Conservation (phyloP, 2,888 invertebrate species). For the Lasioglossum morio region DNA sequence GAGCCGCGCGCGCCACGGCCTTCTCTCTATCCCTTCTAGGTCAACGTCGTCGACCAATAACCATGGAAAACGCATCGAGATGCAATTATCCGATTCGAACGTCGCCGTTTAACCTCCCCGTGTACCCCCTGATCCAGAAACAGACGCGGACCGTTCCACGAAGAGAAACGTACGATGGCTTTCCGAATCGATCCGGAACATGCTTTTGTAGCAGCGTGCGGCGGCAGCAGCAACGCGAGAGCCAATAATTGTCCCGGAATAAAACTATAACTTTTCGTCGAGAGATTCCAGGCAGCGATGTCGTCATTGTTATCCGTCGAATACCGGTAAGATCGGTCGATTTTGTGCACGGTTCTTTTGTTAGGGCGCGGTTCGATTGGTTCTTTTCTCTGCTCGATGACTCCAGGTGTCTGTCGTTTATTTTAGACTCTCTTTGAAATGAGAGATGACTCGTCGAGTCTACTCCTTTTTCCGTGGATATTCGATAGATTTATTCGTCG, state of each 20-base stretch:
- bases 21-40: slow-evolving; percentile 23
- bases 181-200: background rate
- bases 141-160: background rate
- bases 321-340: background rate
- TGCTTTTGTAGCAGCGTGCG: background rate
- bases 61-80: slow-evolving; percentile 33
- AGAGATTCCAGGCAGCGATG: background rate
- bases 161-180: background rate
- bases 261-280: slow-evolving; percentile 1
- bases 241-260: slow-evolving; percentile 7
- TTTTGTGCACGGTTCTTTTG: background rate
- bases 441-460: background rate
- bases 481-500: too few species aligned
- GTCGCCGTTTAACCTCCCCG: slow-evolving; percentile 1
- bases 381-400: background rate
- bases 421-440: background rate
- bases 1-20: background rate
- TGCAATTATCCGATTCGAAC: slow-evolving; percentile 36
- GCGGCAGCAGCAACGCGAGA: background rate
- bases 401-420: background rate
- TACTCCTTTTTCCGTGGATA: too few species aligned
- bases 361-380: background rate
- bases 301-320: background rate
- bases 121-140: background rate
- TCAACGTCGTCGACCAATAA: slow-evolving; percentile 34